Evolutionary conservation across 2,888 invertebrate species (phyloP), one percentile per base, ranked within the genome.

Genomic region (Drosophila mettleri): DNA sequence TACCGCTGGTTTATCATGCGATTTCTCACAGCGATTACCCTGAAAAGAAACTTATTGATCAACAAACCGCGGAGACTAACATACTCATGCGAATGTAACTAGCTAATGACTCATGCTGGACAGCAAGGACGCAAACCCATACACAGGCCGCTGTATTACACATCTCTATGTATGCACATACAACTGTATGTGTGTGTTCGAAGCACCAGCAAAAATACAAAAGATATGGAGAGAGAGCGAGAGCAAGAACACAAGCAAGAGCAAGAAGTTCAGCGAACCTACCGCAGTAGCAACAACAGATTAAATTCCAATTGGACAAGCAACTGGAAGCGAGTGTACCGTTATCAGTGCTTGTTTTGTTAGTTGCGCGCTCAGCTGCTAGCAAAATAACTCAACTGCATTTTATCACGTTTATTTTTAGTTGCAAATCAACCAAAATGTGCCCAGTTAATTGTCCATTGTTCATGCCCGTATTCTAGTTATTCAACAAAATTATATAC

Each of bases 351-450:
- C 51, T 46, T 38, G 52, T 52, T 55, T 55, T 49, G 49, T 51
- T 61, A 61, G 66, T 66, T 29, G 60, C 49, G 49, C 57, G 41
- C n/a, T n/a, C 20, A 22, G 53, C 18, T 27, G 31, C 29, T 39
- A 29, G 43, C 31, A n/a, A 34, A 36, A 54, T 65, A 33, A 63
- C 43, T 81, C 69, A 84, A 84, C 74, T 83, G 83, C 83, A 83
- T 86, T 79, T 83, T 86, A 83, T 83, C 86, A 83, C 86, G 86
- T 83, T 83, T 83, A 83, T 83, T 83, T 83, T 86, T 86, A 83
- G 83, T 84, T 83, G 83, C 78, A 68, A 83, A 86, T 69, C 75
- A 68, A 46, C 48, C 60, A 64, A 75, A 70, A 49, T 53, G 52
- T 41, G 36, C 20, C 14, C 41, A 45, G 33, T 36, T 68, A 51